These are phyloP conservation scores for Coelopa pilipes DNA, from an alignment of 2,888 invertebrate genomes.

Conservation along the genomic window DNA sequence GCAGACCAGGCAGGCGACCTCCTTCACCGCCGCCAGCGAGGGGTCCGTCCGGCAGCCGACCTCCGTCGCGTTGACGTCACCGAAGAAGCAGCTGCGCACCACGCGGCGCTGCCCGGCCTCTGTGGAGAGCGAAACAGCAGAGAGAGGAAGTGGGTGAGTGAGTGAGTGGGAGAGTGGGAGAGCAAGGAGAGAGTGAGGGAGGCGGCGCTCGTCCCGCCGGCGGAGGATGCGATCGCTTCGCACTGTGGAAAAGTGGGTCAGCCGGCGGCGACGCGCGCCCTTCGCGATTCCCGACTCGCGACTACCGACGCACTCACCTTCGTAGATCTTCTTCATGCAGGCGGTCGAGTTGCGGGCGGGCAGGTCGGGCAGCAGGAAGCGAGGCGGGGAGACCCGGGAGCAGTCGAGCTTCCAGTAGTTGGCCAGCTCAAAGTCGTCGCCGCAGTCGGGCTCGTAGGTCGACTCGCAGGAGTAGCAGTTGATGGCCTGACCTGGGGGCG, in stretches of 20 bases:
- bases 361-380: slow-evolving; percentile 56
- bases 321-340: slow-evolving; percentile 59
- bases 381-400: slow-evolving; percentile 56
- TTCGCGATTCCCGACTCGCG: too few relatives aligned
- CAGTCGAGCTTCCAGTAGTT: slow-evolving; percentile 61
- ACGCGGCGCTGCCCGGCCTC: slow-evolving; percentile 53
- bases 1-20: slow-evolving; percentile 56
- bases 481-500: slow-evolving; percentile 56
- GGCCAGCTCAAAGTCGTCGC: slow-evolving; percentile 58
- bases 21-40: slow-evolving; percentile 48
- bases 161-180: too few relatives aligned
- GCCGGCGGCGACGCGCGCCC: too few relatives aligned
- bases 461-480: slow-evolving; percentile 65
- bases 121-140: too few relatives aligned
- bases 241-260: too few relatives aligned
- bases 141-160: too few relatives aligned
- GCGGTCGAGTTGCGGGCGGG: slow-evolving; percentile 59
- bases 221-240: too few relatives aligned
- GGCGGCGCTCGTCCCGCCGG: too few relatives aligned
- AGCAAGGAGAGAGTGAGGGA: too few relatives aligned
- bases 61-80: slow-evolving; percentile 57
- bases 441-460: slow-evolving; percentile 54
- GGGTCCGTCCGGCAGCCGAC: slow-evolving; percentile 58
- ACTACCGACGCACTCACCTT: slow-evolving; percentile 53
- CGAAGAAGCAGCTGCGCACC: slow-evolving; percentile 58